Evolutionary conservation across 92 coral and sea anemone genomes (phyloP).

Genomic region (Pocillopora grandis): DNA sequence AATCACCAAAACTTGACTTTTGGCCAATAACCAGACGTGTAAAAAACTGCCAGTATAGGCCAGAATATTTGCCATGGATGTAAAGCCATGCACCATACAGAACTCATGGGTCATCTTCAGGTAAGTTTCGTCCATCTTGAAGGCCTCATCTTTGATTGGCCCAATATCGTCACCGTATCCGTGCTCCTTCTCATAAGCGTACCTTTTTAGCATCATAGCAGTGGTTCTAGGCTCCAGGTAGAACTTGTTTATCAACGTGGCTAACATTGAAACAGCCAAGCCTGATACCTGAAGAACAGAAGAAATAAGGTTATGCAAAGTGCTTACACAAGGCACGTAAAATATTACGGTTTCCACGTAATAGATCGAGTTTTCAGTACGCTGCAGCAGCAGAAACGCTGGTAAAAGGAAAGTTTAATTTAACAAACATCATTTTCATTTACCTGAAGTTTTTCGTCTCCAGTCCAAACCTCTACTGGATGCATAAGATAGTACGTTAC

Average conservation of each 20-base stretch:
- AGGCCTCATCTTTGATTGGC: constrained; percentile 70
- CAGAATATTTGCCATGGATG: constrained; percentile 73
- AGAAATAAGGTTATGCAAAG: background rate
- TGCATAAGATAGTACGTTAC: constrained; percentile 72
- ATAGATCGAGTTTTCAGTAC: too few relatives aligned
- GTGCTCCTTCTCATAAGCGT: constrained; percentile 77
- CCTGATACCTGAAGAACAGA: constrained; percentile 54
- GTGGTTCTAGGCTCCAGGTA: constrained; percentile 75
- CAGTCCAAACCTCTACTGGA: constrained; percentile 69
- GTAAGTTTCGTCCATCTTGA: constrained; percentile 73
- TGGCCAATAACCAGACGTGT: constrained; percentile 75
- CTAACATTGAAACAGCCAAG: constrained; percentile 57
- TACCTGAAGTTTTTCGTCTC: constrained; percentile 68
- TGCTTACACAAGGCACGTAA: too few relatives aligned
- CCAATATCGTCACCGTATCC: constrained; percentile 84
- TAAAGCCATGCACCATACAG: constrained; percentile 73
- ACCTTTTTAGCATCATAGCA: constrained; percentile 62
- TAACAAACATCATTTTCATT: background rate
- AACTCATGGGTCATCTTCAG: constrained; percentile 67
- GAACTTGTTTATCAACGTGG: constrained; percentile 60
- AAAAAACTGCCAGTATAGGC: constrained; percentile 70
- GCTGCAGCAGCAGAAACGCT: too few relatives aligned
- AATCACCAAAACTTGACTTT: constrained; percentile 6
- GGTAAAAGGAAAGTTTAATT: background rate
- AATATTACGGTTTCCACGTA: background rate